These are phyloP conservation scores for Phytoseiulus persimilis DNA, from an alignment of 2,888 invertebrate genomes.

Conservation along the genomic window DNA sequence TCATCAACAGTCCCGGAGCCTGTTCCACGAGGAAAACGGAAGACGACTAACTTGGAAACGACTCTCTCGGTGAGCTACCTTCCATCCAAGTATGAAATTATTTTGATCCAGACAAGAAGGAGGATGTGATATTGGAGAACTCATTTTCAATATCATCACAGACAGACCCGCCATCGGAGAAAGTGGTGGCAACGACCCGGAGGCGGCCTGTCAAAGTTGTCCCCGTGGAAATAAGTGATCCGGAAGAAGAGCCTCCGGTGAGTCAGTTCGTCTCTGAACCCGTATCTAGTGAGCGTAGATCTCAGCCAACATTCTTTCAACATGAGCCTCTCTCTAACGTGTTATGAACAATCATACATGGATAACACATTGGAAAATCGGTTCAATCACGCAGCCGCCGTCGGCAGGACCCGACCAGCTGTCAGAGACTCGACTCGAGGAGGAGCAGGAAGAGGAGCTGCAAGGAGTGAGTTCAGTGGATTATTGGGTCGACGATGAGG, in stretches of 20 bases:
- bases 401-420: neutral
- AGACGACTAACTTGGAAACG: neutral
- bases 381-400: neutral
- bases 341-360: no score
- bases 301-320: no score
- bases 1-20: conserved; percentile 8
- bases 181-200: neutral
- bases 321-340: no score
- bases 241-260: neutral
- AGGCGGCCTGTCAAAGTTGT: neutral
- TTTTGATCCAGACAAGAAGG: no score
- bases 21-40: neutral
- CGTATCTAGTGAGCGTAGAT: no score
- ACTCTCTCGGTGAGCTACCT: neutral
- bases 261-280: no score
- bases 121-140: no score
- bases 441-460: neutral
- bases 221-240: neutral
- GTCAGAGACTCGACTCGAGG: neutral
- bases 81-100: neutral
- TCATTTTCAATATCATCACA: no score
- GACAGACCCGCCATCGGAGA: no score
- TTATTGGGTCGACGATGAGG: no score
- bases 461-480: neutral
- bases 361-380: no score